phyloP scores from a whole-genome alignment of 1,140 invertebrate species.

The Forficula auricularia region DNA sequence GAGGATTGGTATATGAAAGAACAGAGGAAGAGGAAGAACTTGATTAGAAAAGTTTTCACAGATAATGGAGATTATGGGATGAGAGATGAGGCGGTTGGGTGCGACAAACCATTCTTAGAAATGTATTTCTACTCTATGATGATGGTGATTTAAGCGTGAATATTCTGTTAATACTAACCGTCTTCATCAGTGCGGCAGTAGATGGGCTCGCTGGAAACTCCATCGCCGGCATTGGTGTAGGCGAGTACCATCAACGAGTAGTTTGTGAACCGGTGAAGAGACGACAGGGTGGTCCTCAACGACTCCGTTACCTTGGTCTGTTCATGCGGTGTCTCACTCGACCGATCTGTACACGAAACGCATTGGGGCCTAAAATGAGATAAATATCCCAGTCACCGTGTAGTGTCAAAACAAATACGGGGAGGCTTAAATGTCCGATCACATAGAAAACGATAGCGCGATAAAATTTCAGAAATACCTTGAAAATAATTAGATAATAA shows the following conservation, averaged over 20 bases:
- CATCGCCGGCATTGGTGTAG: conserved; percentile 34
- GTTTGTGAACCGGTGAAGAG: conserved; percentile 30
- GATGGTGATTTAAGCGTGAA: too few species aligned
- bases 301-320: conserved; percentile 14
- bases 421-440: too few species aligned
- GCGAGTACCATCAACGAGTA: conserved; percentile 37
- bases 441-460: background rate
- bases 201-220: conserved; percentile 30
- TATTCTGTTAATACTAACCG: conserved; percentile 23
- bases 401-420: background rate
- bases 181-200: conserved; percentile 34
- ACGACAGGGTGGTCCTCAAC: conserved; percentile 11
- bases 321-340: conserved; percentile 24
- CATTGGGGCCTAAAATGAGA: background rate
- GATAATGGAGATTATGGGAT: too few species aligned
- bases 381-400: background rate
- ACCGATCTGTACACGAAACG: too few species aligned
- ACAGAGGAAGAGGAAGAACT: too few species aligned
- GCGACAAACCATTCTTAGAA: too few species aligned
- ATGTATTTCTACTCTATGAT: too few species aligned
- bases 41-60: too few species aligned
- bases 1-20: too few species aligned
- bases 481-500: too few species aligned
- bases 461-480: background rate
- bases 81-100: too few species aligned